Base-by-base conservation (phyloP, 1,140 invertebrate genomes). In the Linepithema humile region DNA sequence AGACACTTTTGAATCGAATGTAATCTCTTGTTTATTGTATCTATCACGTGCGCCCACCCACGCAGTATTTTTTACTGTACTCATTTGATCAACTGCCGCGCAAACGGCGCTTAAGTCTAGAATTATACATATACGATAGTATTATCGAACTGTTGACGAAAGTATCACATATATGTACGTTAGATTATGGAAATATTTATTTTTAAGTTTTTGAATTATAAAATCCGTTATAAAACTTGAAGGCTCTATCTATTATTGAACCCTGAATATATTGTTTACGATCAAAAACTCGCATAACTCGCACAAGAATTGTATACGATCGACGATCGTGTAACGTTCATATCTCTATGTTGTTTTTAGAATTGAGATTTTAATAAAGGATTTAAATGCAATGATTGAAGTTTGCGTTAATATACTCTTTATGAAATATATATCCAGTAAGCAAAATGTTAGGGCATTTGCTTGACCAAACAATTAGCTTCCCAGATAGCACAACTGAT, bases 81-180 rank as follows among this genome's bases (percentile, higher is more conserved):
- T 65, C 77, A 48, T 82, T 89, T 72, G 70, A 73, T 60, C 57
- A 72, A 89, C 86, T 89, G 84, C 88, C 73, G 48, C 70, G 82
- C 70, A 75, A 64, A 74, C 57, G 45, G 72, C 77, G 85, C 80
- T 75, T 55, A 72, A 89, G 45, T 83, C 65, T 45, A 72, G 59
- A 50, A 67, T 82, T 60, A 86, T 55, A 60, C 62, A 82, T 57
- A 72, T 32, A 72, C 48, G 48, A 70, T 91, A 91, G 86, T 86
- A 73, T 82, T 91, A 92, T 91, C 85, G 70, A 91, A 91, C 91
- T 87, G 92, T 93, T 91, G 85, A 90, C 90, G 89, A 92, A 91
- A 92, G 91, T 91, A 92, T 92, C 84, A 87, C 89, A 92, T 91
- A 91, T 92, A 91, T 92, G 83, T 87, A 91, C 77, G 91, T 92